Evolutionary conservation across 2,888 invertebrate genomes (phyloP).

Genomic region (Piscicola geometra): DNA sequence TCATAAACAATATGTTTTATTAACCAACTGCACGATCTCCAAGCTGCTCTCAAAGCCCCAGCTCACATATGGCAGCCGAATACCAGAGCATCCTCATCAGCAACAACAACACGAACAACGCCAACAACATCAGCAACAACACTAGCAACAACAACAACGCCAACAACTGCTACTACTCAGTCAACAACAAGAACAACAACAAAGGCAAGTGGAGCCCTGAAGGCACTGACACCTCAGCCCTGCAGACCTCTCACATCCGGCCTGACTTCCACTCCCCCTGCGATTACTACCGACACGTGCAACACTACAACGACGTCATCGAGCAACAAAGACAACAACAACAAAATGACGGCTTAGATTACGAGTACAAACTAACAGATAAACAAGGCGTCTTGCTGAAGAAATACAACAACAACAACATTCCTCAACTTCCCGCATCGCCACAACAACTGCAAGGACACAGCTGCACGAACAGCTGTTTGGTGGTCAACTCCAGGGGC

Average conservation of each 20-base stretch:
- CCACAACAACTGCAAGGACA: no score
- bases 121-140: conserved; percentile 11
- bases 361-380: no score
- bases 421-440: no score
- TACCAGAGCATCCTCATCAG: conserved; percentile 39
- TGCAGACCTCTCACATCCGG: not conserved
- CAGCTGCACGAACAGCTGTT: not conserved
- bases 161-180: not conserved
- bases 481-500: conserved; percentile 1
- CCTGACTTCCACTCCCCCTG: not conserved
- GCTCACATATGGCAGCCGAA: conserved; percentile 27
- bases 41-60: conserved; percentile 6
- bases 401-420: no score
- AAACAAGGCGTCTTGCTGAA: no score
- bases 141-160: conserved; percentile 10
- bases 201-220: no score
- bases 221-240: not conserved
- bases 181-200: not conserved
- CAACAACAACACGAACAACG: conserved; percentile 17
- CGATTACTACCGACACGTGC: not conserved
- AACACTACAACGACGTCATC: not conserved
- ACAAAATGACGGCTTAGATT: not conserved
- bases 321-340: not conserved
- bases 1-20: no score
- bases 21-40: no score